A percentile compares a stretch with the other conserved stretches of the same genome.
Conservation (phyloP, 1,140 invertebrate genomes). For the Lineus longissimus region DNA sequence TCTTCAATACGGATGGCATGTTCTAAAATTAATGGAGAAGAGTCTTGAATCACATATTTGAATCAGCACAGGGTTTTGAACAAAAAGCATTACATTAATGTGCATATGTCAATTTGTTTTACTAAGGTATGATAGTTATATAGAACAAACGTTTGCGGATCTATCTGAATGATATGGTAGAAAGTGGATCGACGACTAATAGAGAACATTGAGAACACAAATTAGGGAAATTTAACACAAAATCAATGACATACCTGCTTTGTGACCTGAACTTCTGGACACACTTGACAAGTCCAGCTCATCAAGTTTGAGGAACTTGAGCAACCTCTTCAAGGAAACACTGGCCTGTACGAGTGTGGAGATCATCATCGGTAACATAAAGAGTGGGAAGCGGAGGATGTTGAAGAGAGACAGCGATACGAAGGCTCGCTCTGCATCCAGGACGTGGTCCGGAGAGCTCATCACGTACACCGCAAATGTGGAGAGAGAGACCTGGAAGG, state of each 20-base stretch:
- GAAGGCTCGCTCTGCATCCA: constrained; percentile 64
- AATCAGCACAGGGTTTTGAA: no score
- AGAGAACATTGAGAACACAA: no score
- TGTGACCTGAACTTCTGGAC: not conserved
- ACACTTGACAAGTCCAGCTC: constrained; percentile 15
- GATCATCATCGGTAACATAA: constrained; percentile 56
- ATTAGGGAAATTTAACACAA: constrained; percentile 55
- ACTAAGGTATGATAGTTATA: no score
- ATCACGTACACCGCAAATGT: constrained; percentile 62
- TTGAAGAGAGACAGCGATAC: constrained; percentile 95
- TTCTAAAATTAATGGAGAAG: constrained; percentile 16
- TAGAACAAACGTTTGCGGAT: no score
- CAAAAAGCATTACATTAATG: no score
- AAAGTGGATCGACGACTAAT: no score
- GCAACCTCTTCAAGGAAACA: constrained; percentile 24
- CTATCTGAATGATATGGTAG: no score
- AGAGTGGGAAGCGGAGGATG: constrained; percentile 77
- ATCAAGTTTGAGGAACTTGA: constrained; percentile 21
- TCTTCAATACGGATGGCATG: constrained; percentile 20
- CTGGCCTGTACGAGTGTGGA: constrained; percentile 57
- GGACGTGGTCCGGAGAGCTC: constrained; percentile 29
- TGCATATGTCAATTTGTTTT: no score
- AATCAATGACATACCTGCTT: not conserved
- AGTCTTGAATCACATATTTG: no score
- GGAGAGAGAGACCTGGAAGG: constrained; percentile 51